Conservation (phyloP, 2,113 vertebrate species). For the Siniperca knerii region DNA sequence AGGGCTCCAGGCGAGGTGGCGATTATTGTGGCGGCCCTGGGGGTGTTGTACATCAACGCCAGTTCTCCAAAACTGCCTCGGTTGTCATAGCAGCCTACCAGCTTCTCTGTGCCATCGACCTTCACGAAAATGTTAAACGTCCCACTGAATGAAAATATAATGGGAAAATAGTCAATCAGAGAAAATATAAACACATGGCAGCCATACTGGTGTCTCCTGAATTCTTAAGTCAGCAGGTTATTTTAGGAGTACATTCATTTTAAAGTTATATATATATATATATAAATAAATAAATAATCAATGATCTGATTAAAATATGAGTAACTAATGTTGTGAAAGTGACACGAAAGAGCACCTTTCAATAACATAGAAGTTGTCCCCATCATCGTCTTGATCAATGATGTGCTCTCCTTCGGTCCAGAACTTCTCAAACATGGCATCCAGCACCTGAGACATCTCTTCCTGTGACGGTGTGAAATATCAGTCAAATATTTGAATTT, state of each 20-base stretch:
- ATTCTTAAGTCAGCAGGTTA: not conserved
- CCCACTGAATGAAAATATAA: constrained; percentile 85
- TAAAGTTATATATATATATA: not conserved
- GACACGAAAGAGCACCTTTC: constrained; percentile 86
- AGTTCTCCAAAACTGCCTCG: constrained; percentile 97
- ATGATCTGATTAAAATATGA: not conserved
- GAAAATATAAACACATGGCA: not conserved
- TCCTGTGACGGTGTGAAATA: constrained; percentile 83
- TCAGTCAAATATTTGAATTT: not conserved
- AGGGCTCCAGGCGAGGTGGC: constrained; percentile 95
- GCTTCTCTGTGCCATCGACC: constrained; percentile 88
- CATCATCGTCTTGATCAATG: constrained; percentile 97
- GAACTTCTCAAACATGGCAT: constrained; percentile 98
- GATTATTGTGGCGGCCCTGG: constrained; percentile 96
- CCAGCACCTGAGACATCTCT: constrained; percentile 97
- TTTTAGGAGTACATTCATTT: not conserved
- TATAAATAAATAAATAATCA: not conserved
- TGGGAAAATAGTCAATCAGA: not conserved
- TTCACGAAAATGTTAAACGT: constrained; percentile 94
- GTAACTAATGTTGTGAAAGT: not conserved
- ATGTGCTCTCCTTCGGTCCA: constrained; percentile 93
- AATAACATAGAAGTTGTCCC: constrained; percentile 99
- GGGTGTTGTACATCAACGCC: constrained; percentile 99
- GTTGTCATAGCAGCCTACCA: constrained; percentile 95
- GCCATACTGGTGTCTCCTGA: not conserved